phyloP scores from a whole-genome alignment of 2,797 vertebrate species.

The Gadopsis marmoratus region DNA sequence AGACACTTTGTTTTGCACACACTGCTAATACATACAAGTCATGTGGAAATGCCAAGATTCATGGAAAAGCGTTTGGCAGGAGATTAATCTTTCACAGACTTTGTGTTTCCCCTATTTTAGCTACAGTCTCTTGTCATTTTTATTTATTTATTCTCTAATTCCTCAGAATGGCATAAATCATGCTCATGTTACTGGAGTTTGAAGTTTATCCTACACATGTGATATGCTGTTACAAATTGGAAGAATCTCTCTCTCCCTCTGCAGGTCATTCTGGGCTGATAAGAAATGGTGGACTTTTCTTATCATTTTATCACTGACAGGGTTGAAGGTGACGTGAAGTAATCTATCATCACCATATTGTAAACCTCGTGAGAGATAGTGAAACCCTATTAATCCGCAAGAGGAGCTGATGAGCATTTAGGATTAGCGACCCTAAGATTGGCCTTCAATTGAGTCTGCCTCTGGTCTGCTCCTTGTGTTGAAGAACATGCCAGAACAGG shows the following conservation, averaged over 20 bases:
- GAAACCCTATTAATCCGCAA: constrained; percentile 42
- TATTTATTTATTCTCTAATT: constrained; percentile 23
- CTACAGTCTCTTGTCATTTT: constrained; percentile 4
- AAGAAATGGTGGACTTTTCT: constrained; percentile 30
- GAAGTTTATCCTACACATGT: constrained; percentile 7
- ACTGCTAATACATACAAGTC: constrained; percentile 29
- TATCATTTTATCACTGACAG: constrained; percentile 39
- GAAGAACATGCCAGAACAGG: constrained; percentile 67
- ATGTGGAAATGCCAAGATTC: constrained; percentile 33
- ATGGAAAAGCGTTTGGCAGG: constrained; percentile 42
- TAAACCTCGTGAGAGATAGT: neutral
- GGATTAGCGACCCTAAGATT: constrained; percentile 42
- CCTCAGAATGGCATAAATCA: neutral
- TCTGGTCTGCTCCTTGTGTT: constrained; percentile 40
- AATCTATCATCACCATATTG: constrained; percentile 52
- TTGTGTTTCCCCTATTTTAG: neutral
- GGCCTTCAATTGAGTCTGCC: constrained; percentile 37
- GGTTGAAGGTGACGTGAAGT: constrained; percentile 14
- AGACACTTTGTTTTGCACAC: constrained; percentile 18
- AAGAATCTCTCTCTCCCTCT: constrained; percentile 51
- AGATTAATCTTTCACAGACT: constrained; percentile 43
- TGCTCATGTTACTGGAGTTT: neutral
- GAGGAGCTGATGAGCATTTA: constrained; percentile 33
- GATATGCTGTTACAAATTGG: constrained; percentile 6
- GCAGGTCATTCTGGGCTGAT: constrained; percentile 46